Evolutionary conservation across 2,888 invertebrate genomes (phyloP).

Genomic region (Cepaea hortensis): DNA sequence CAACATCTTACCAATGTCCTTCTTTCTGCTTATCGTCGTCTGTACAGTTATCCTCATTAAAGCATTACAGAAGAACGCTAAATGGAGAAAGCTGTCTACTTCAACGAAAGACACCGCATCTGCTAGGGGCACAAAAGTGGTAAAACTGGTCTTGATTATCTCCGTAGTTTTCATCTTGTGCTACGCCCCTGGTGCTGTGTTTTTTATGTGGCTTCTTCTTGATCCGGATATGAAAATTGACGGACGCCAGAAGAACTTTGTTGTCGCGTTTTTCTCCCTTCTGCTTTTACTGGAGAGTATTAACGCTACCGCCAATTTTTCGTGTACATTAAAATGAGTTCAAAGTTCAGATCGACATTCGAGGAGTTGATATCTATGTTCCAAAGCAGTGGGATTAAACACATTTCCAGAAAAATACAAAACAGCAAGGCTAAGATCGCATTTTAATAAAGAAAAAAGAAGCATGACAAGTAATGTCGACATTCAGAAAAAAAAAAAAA

Average conservation of each 20-base stretch:
- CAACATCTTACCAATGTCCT: slow-evolving; percentile 11
- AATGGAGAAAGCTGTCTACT: background rate
- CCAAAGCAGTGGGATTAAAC: too few species aligned
- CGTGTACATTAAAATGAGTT: background rate
- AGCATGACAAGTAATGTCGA: too few species aligned
- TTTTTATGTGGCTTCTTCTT: background rate
- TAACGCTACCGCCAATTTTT: background rate
- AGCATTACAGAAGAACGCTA: background rate
- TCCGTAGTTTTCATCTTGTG: background rate
- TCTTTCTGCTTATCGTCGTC: slow-evolving; percentile 1
- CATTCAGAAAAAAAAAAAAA: too few species aligned
- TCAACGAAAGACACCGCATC: background rate
- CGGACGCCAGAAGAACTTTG: background rate
- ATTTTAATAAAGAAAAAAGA: too few species aligned
- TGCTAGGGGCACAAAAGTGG: slow-evolving; percentile 1
- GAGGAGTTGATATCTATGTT: background rate
- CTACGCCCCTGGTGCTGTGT: slow-evolving; percentile 5
- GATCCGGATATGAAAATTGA: background rate
- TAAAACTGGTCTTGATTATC: slow-evolving; percentile 5
- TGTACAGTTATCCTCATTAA: background rate
- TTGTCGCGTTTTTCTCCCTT: background rate
- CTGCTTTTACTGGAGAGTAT: slow-evolving; percentile 2
- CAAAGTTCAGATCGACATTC: background rate
- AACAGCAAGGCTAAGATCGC: too few species aligned
- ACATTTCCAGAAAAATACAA: too few species aligned